Conservation (phyloP, 2,888 invertebrate species). For the Lasius fuliginosus region DNA sequence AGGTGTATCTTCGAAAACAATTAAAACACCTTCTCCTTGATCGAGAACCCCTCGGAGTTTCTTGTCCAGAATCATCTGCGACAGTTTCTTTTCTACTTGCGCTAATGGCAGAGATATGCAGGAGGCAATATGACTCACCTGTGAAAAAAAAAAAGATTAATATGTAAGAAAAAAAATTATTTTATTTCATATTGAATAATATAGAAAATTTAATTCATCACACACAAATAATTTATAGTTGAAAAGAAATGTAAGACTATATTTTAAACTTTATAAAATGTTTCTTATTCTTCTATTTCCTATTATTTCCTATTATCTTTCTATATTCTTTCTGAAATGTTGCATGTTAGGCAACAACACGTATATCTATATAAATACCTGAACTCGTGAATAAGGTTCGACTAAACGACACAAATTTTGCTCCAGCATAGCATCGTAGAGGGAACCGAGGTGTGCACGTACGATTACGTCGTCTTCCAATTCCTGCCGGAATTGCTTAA, state of each 20-base stretch:
- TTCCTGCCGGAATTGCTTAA: constrained; percentile 95
- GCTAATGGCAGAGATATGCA: constrained; percentile 96
- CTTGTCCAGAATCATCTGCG: constrained; percentile 99
- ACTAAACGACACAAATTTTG: constrained; percentile 99
- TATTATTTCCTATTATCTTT: too few species aligned
- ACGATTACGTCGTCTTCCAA: constrained; percentile 98
- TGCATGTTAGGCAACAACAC: background rate
- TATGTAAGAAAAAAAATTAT: constrained; percentile 7
- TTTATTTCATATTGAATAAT: background rate
- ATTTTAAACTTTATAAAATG: background rate
- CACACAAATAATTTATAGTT: background rate
- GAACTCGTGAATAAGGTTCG: constrained; percentile 99
- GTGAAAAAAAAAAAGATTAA: constrained; percentile 16
- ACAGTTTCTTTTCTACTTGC: constrained; percentile 99
- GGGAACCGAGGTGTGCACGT: constrained; percentile 97
- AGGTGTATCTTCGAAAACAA: constrained; percentile 98
- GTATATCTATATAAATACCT: constrained; percentile 86
- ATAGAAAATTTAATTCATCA: background rate
- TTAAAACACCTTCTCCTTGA: constrained; percentile 99
- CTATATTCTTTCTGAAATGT: background rate
- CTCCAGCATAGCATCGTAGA: constrained; percentile 99
- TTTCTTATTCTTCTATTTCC: background rate
- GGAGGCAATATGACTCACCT: constrained; percentile 95
- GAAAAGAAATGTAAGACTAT: background rate
- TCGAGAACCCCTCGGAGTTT: constrained; percentile 99